Conservation (phyloP, 2,113 vertebrate genomes). For the Thomomys bottae region DNA sequence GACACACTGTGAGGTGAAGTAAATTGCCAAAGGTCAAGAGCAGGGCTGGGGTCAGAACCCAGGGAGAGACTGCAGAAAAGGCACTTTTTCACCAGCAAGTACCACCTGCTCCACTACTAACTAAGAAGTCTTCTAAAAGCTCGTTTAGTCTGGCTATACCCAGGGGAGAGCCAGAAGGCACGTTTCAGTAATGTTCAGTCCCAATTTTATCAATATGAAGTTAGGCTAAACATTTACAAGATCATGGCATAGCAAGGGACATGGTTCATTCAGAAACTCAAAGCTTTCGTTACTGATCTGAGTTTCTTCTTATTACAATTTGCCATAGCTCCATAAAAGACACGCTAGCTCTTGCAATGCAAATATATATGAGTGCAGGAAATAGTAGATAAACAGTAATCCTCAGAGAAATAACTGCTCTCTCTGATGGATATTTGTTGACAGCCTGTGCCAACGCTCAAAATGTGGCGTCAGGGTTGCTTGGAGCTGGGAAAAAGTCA, state of each 20-base stretch:
- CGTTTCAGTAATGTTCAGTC: background rate
- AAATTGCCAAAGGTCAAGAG: background rate
- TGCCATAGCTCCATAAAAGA: background rate
- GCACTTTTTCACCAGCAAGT: background rate
- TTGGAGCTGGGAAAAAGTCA: background rate
- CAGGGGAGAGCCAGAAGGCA: background rate
- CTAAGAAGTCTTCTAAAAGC: slow-evolving; percentile 22
- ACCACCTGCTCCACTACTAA: background rate
- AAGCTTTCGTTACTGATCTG: background rate
- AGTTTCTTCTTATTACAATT: background rate
- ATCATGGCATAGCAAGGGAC: background rate
- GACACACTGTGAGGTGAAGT: background rate
- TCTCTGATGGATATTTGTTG: background rate
- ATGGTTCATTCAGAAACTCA: background rate
- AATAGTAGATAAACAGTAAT: background rate
- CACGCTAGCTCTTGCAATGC: background rate
- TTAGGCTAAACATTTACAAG: background rate
- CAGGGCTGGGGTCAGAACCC: background rate
- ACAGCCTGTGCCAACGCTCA: background rate
- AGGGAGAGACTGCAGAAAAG: slow-evolving; percentile 7
- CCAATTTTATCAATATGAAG: background rate
- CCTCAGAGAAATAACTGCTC: background rate
- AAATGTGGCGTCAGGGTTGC: background rate
- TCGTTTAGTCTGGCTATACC: slow-evolving; percentile 14
- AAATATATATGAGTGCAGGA: background rate